Percentiles rank a stretch among this genome's conserved stretches.
Conservation (phyloP, 2,797 vertebrate genomes). For the Amniataba percoides region DNA sequence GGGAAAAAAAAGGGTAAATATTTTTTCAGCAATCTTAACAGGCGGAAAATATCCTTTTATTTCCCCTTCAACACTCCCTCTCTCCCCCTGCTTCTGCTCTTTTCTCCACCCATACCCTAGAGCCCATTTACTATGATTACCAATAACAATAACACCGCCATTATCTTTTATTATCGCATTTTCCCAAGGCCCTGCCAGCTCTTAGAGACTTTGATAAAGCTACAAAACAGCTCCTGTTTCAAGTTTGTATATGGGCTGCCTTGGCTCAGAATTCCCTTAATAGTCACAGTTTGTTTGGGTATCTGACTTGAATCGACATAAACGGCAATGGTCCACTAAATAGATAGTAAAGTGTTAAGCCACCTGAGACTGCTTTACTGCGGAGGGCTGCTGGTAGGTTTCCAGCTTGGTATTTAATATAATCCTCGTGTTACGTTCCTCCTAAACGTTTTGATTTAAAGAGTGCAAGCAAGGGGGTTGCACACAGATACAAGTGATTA, state of each 20-base stretch:
- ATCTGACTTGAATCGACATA: constrained; percentile 57
- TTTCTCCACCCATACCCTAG: constrained; percentile 59
- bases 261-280: constrained; percentile 60
- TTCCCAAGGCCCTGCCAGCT: constrained; percentile 62
- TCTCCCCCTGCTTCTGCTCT: constrained; percentile 10
- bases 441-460: constrained; percentile 24
- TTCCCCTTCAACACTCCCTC: constrained; percentile 33
- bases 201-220: constrained; percentile 70
- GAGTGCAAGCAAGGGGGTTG: constrained; percentile 2
- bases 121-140: constrained; percentile 79
- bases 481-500: constrained; percentile 28
- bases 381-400: constrained; percentile 35
- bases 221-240: constrained; percentile 66
- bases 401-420: constrained; percentile 45
- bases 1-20: constrained; percentile 30
- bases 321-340: constrained; percentile 70
- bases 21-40: constrained; percentile 43
- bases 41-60: constrained; percentile 31
- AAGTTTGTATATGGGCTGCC: constrained; percentile 48
- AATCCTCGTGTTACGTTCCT: constrained; percentile 36
- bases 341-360: constrained; percentile 63
- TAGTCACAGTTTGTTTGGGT: constrained; percentile 61
- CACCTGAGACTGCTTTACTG: constrained; percentile 57
- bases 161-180: constrained; percentile 81
- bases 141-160: constrained; percentile 78